Conservation (phyloP, 2,888 invertebrate species). For the Spisula subtruncata region DNA sequence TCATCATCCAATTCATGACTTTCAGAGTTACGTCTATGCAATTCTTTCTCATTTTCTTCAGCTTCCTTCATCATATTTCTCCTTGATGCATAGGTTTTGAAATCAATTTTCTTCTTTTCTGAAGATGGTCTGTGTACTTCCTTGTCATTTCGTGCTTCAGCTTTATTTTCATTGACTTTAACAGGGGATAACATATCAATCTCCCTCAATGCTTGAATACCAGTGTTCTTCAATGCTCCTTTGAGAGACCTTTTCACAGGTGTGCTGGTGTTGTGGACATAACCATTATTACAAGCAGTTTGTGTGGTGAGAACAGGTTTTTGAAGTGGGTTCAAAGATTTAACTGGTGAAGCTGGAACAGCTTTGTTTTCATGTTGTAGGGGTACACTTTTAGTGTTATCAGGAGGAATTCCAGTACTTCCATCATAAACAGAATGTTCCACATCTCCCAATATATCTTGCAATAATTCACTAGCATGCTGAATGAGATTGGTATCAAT, state of each 20-base stretch:
- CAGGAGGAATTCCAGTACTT: background rate
- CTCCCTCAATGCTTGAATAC: conserved; percentile 17
- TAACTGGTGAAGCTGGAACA: background rate
- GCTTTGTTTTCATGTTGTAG: background rate
- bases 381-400: background rate
- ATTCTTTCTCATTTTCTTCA: conserved; percentile 27
- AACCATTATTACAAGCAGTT: background rate
- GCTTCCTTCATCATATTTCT: conserved; percentile 24
- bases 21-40: background rate
- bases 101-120: conserved; percentile 46
- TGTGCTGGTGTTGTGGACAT: background rate
- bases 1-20: conserved; percentile 22
- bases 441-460: conserved; percentile 39
- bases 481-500: conserved; percentile 16
- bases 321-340: background rate
- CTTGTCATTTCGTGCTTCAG: background rate
- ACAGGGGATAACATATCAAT: conserved; percentile 9
- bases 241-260: background rate
- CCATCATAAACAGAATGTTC: conserved; percentile 21
- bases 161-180: background rate
- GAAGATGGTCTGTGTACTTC: background rate
- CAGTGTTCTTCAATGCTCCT: background rate
- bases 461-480: conserved; percentile 32
- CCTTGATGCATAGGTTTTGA: conserved; percentile 39
- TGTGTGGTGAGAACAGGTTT: background rate